These are phyloP conservation scores for Tribolium castaneum DNA, from an alignment of 1,140 invertebrate genomes.

Conservation along the genomic window DNA sequence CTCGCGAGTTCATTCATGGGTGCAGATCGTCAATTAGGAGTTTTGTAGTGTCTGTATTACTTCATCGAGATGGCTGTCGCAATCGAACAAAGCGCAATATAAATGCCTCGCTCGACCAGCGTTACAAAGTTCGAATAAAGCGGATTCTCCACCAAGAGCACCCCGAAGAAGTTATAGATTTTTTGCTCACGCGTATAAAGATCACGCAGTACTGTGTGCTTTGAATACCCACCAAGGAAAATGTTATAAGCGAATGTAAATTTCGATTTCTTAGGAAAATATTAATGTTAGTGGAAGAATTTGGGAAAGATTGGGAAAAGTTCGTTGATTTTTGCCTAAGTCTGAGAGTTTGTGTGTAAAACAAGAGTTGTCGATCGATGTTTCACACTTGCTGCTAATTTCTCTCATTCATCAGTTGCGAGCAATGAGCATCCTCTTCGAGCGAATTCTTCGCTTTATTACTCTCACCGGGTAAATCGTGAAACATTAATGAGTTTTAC, in stretches of 20 bases:
- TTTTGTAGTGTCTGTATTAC: constrained; percentile 21
- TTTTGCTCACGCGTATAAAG: constrained; percentile 31
- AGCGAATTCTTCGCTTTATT: background rate
- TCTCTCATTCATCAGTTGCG: background rate
- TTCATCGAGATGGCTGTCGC: constrained; percentile 11
- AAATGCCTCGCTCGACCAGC: constrained; percentile 24
- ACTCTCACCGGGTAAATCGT: background rate
- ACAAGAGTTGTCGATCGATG: constrained; percentile 1
- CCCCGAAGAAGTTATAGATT: constrained; percentile 13
- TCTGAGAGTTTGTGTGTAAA: background rate
- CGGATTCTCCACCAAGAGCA: constrained; percentile 5
- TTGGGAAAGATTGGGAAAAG: background rate
- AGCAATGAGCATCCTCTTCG: background rate
- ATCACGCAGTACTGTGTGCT: constrained; percentile 26
- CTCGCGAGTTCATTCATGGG: constrained; percentile 16
- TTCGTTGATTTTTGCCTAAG: constrained; percentile 4
- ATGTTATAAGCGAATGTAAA: constrained; percentile 9
- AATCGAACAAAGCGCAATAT: constrained; percentile 29
- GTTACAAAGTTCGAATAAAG: constrained; percentile 31
- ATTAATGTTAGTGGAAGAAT: background rate
- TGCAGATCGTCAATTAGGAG: constrained; percentile 28
- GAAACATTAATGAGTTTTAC: constrained; percentile 16
- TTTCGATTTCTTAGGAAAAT: background rate
- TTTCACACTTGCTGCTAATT: constrained; percentile 15
- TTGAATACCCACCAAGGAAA: background rate